Conservation (phyloP, 2,797 vertebrate species). For the Mycteria americana region DNA sequence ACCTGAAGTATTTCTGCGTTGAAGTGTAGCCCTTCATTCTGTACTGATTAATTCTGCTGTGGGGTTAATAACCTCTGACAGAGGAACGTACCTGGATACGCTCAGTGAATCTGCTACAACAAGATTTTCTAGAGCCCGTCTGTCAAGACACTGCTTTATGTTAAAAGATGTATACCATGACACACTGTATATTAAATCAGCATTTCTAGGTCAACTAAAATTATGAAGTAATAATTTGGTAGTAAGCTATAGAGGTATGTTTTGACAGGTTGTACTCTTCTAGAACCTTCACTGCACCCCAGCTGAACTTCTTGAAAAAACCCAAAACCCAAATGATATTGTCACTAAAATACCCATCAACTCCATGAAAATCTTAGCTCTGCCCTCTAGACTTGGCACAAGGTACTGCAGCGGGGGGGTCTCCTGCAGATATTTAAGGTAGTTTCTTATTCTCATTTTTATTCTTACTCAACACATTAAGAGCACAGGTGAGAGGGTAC, state of each 20-base stretch:
- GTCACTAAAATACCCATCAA: neutral
- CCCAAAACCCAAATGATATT: accelerated
- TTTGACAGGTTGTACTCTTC: neutral
- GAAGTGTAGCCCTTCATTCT: neutral
- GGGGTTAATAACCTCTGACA: neutral
- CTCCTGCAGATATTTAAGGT: neutral
- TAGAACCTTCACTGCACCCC: neutral
- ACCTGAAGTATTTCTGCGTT: neutral
- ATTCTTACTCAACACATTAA: neutral
- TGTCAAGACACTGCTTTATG: neutral
- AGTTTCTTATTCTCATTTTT: neutral
- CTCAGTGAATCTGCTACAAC: neutral
- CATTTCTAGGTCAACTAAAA: neutral
- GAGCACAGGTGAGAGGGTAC: neutral
- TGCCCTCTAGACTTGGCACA: neutral
- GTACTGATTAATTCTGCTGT: neutral
- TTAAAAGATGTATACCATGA: neutral
- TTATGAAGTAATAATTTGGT: neutral
- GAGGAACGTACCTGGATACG: neutral
- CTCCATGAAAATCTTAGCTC: neutral
- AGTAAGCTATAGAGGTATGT: neutral
- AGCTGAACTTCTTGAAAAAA: neutral
- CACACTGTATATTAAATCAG: neutral
- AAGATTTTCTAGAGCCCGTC: neutral
- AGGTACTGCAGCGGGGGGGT: neutral